Percentiles rank a stretch among this genome's conserved stretches.
Conservation (phyloP, 2,888 invertebrate genomes). For the Eucera pruinosa region DNA sequence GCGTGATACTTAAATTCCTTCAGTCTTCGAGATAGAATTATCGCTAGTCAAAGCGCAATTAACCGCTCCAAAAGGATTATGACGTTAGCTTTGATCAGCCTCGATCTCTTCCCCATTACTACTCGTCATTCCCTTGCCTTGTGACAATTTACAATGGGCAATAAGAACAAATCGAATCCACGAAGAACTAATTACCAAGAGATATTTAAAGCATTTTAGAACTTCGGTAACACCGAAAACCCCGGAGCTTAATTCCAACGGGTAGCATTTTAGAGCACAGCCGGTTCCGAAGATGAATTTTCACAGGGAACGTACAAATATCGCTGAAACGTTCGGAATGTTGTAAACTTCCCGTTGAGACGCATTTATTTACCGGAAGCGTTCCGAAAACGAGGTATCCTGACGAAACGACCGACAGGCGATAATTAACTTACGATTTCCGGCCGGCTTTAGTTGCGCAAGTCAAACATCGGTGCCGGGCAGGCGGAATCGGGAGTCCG, state of each 20-base stretch:
- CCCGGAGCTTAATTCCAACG: background rate
- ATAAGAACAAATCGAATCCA: background rate
- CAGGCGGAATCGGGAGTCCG: constrained; percentile 55
- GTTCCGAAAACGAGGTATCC: constrained; percentile 30
- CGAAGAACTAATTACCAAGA: no score
- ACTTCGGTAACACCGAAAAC: background rate
- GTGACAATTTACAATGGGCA: background rate
- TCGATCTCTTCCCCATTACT: background rate
- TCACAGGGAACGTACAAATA: background rate
- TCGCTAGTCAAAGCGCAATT: constrained; percentile 45
- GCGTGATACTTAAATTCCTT: constrained; percentile 53
- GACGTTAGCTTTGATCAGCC: constrained; percentile 30
- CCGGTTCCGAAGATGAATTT: background rate
- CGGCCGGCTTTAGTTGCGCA: constrained; percentile 49
- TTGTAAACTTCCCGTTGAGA: constrained; percentile 19
- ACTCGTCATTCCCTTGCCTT: background rate
- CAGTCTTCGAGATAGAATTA: constrained; percentile 37
- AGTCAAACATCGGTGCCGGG: constrained; percentile 66
- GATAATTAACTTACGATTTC: constrained; percentile 71
- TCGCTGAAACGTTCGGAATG: background rate
- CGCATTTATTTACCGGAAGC: constrained; percentile 41
- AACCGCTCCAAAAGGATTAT: constrained; percentile 37
- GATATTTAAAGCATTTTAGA: background rate
- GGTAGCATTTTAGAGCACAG: background rate
- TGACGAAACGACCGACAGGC: constrained; percentile 31